These are phyloP conservation scores for Lepidocyrtinus sp. DNA, from an alignment of 2,888 invertebrate species.

Conservation along the genomic window DNA sequence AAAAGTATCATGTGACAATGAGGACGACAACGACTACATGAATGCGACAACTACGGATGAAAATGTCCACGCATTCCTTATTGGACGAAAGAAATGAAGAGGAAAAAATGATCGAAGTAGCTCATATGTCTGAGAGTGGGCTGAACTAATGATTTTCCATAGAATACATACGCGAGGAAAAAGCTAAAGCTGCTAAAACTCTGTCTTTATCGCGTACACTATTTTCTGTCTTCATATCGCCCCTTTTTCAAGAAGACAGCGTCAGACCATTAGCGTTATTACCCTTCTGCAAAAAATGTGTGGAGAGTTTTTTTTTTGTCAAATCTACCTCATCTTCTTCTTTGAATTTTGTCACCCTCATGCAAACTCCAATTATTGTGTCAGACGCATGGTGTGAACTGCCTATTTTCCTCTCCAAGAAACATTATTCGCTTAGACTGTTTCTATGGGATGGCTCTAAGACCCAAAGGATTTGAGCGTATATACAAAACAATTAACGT, in stretches of 20 bases:
- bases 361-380: neutral
- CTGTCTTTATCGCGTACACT: constrained; percentile 27
- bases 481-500: no score
- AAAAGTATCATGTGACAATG: constrained; percentile 57
- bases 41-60: constrained; percentile 49
- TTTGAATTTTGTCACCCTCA: neutral
- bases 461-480: no score
- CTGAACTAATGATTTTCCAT: constrained; percentile 56
- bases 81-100: constrained; percentile 31
- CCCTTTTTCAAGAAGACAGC: neutral
- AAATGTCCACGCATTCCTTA: constrained; percentile 56
- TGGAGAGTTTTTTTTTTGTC: neutral
- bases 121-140: constrained; percentile 42
- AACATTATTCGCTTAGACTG: neutral
- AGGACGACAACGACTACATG: no score
- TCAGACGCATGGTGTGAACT: neutral
- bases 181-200: constrained; percentile 21
- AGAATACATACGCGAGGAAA: constrained; percentile 26
- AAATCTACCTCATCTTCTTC: neutral
- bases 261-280: neutral
- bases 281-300: neutral
- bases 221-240: neutral
- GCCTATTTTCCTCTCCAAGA: neutral
- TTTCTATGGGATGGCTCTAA: no score
- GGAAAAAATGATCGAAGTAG: constrained; percentile 50